These are phyloP conservation scores for Nomada hirtipes DNA, from an alignment of 2,888 invertebrate genomes.

Conservation along the genomic window DNA sequence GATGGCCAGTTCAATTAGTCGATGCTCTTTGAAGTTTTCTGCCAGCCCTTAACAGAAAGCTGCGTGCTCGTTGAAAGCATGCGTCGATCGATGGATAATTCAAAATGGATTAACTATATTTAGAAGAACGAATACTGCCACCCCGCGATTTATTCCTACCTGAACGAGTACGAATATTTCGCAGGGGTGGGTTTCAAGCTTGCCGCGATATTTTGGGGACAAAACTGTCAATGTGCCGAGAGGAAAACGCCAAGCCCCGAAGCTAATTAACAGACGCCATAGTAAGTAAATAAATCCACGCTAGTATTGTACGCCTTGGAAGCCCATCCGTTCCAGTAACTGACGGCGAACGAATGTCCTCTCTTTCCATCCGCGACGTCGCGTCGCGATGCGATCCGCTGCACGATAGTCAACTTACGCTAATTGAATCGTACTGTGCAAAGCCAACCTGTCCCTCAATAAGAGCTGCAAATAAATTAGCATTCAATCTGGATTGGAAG, in stretches of 20 bases:
- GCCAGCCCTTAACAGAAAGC: background rate
- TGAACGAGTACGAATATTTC: too few species aligned
- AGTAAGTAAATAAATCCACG: background rate
- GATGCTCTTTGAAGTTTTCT: slow-evolving; percentile 20
- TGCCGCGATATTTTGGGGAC: slow-evolving; percentile 33
- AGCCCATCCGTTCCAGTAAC: slow-evolving; percentile 32
- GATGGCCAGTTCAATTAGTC: slow-evolving; percentile 30
- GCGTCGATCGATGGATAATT: slow-evolving; percentile 21
- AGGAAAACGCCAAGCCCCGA: slow-evolving; percentile 19
- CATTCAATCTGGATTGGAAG: slow-evolving; percentile 60
- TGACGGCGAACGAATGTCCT: background rate
- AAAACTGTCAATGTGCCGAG: slow-evolving; percentile 9
- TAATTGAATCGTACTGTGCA: slow-evolving; percentile 63
- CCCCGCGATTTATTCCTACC: too few species aligned
- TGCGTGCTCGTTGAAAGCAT: slow-evolving; percentile 7
- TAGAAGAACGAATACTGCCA: background rate
- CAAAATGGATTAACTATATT: background rate
- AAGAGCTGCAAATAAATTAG: slow-evolving; percentile 68
- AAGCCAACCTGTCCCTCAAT: slow-evolving; percentile 48
- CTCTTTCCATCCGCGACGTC: background rate
- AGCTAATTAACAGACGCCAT: slow-evolving; percentile 50
- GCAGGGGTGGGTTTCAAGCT: background rate
- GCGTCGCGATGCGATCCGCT: slow-evolving; percentile 4
- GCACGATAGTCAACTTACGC: slow-evolving; percentile 47
- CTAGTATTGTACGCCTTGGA: slow-evolving; percentile 34